Evolutionary conservation across 2,113 vertebrate species (phyloP).

Genomic region (Platichthys flesus): DNA sequence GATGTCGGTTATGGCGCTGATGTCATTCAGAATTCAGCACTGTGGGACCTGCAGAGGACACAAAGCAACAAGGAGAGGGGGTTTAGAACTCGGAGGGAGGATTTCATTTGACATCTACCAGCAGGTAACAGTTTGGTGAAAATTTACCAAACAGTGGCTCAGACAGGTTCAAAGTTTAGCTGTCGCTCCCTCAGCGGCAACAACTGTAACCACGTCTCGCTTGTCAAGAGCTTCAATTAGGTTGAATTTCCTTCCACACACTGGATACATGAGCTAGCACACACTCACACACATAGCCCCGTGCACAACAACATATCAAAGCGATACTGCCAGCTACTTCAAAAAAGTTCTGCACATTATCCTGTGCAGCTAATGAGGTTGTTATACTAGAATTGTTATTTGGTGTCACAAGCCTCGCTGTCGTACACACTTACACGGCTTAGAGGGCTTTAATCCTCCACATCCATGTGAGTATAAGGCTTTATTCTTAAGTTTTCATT

Average conservation of each 20-base stretch:
- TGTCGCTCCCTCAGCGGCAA: constrained; percentile 19
- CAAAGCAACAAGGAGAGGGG: constrained; percentile 51
- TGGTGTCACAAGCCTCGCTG: constrained; percentile 10
- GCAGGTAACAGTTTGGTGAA: constrained; percentile 43
- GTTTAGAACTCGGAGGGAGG: constrained; percentile 11
- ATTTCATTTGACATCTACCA: constrained; percentile 21
- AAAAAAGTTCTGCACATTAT: background rate
- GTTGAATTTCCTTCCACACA: constrained; percentile 43
- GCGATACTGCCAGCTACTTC: background rate
- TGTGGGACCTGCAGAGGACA: constrained; percentile 53
- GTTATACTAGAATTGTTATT: constrained; percentile 11
- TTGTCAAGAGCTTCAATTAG: constrained; percentile 46
- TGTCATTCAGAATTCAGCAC: constrained; percentile 50
- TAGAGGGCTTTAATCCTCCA: too few relatives aligned
- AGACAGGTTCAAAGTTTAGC: constrained; percentile 59
- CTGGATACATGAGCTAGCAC: constrained; percentile 18
- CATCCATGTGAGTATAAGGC: background rate
- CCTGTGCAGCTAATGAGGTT: constrained; percentile 9
- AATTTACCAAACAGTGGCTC: constrained; percentile 18
- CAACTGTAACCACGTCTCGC: constrained; percentile 26
- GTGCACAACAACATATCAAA: constrained; percentile 25
- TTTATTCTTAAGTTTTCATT: background rate
- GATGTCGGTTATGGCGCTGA: constrained; percentile 21
- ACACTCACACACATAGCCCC: background rate
- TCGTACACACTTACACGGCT: background rate